These are phyloP conservation scores for Pluvialis apricaria DNA, from an alignment of 2,113 vertebrate genomes.

Conservation along the genomic window DNA sequence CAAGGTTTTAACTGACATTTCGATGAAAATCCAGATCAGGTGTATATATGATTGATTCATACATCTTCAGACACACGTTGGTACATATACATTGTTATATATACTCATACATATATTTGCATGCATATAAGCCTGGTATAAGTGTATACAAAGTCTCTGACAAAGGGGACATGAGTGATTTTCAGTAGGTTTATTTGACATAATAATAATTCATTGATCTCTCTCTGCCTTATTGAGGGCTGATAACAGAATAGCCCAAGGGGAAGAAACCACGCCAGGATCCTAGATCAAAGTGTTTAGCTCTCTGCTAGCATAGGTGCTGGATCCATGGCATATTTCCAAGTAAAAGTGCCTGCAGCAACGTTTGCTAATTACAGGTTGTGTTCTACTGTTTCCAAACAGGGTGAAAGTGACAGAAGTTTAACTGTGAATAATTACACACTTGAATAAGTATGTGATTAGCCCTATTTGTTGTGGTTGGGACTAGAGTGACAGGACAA, in stretches of 20 bases:
- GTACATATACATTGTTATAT: neutral
- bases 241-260: slow-evolving; percentile 60
- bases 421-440: slow-evolving; percentile 86
- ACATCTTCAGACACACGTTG: neutral
- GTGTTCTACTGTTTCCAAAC: slow-evolving; percentile 83
- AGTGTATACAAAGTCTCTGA: neutral
- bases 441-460: slow-evolving; percentile 84
- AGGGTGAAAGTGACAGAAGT: slow-evolving; percentile 84
- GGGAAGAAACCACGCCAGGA: slow-evolving; percentile 57
- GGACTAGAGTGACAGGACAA: slow-evolving; percentile 77
- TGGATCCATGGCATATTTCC: slow-evolving; percentile 70
- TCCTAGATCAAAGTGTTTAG: slow-evolving; percentile 72
- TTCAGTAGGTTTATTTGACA: slow-evolving; percentile 63
- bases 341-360: slow-evolving; percentile 77
- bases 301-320: slow-evolving; percentile 72
- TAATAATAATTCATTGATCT: slow-evolving; percentile 67
- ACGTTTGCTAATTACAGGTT: slow-evolving; percentile 82
- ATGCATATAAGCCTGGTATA: neutral
- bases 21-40: neutral
- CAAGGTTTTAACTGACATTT: neutral
- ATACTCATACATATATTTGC: neutral
- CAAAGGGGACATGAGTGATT: slow-evolving; percentile 13
- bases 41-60: neutral
- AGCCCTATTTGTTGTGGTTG: slow-evolving; percentile 80
- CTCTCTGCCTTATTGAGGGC: slow-evolving; percentile 54